Evolutionary conservation across 2,797 vertebrate species (phyloP).

Genomic region (Tragelaphus eurycerus): DNA sequence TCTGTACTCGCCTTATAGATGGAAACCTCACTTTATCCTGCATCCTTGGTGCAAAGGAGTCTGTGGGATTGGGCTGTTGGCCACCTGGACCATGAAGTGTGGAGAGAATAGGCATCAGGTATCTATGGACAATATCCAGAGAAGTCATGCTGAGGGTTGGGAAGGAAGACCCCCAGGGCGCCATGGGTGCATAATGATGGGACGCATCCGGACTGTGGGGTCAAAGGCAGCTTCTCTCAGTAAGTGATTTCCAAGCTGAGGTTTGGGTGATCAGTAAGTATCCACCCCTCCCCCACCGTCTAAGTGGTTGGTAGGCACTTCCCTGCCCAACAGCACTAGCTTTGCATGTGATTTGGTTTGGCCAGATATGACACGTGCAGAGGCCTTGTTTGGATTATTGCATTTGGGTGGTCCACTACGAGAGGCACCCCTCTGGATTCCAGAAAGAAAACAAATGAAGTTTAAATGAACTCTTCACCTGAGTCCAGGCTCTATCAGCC

Average conservation of each 20-base stretch:
- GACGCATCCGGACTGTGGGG: not conserved
- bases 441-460: not conserved
- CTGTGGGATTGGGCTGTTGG: not conserved
- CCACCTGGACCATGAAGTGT: not conserved
- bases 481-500: not conserved
- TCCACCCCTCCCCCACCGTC: not conserved
- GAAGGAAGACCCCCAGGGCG: not conserved
- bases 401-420: not conserved
- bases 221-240: not conserved
- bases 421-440: not conserved
- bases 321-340: not conserved
- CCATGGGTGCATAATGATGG: rapidly evolving
- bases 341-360: rapidly evolving
- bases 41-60: not conserved
- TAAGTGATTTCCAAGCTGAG: not conserved
- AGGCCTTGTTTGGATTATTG: not conserved
- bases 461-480: not conserved
- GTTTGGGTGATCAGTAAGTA: rapidly evolving
- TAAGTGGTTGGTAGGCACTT: rapidly evolving
- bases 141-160: rapidly evolving
- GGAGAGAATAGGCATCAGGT: rapidly evolving
- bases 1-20: rapidly evolving
- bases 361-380: not conserved
- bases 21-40: no score
- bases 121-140: rapidly evolving